These are phyloP conservation scores for Gila robusta DNA, from an alignment of 2,797 vertebrate genomes.

Conservation along the genomic window DNA sequence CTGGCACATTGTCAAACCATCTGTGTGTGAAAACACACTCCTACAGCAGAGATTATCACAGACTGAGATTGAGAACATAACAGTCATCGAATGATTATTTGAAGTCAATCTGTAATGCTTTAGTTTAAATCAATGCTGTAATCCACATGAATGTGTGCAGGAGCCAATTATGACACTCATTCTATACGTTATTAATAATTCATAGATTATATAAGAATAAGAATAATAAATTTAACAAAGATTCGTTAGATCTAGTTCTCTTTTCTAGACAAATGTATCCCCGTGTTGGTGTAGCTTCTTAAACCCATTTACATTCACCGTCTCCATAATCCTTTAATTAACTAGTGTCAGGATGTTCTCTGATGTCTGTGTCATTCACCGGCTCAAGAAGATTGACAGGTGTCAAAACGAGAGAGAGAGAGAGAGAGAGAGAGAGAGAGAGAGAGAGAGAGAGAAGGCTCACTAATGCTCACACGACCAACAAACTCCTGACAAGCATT, in stretches of 20 bases:
- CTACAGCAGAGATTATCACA: background rate
- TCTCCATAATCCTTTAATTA: constrained; percentile 71
- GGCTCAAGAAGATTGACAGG: constrained; percentile 35
- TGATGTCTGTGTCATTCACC: constrained; percentile 33
- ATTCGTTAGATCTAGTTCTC: background rate
- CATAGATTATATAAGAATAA: too few species aligned
- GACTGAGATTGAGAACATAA: background rate
- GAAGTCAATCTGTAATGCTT: background rate
- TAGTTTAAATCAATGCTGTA: background rate
- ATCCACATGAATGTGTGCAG: background rate
- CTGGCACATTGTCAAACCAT: background rate
- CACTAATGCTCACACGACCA: background rate
- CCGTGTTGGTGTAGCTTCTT: background rate
- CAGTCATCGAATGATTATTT: background rate
- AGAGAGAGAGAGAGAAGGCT: background rate
- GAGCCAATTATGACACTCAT: background rate
- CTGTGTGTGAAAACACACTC: background rate
- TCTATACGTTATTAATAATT: background rate
- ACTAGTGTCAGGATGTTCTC: constrained; percentile 76
- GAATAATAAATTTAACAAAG: background rate
- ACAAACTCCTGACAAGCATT: background rate
- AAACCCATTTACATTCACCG: background rate
- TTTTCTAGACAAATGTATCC: background rate
- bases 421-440: background rate
- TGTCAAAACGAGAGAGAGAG: constrained; percentile 2